Base-by-base conservation (phyloP, 2,888 invertebrate species). In the Peribatodes rhomboidaria region DNA sequence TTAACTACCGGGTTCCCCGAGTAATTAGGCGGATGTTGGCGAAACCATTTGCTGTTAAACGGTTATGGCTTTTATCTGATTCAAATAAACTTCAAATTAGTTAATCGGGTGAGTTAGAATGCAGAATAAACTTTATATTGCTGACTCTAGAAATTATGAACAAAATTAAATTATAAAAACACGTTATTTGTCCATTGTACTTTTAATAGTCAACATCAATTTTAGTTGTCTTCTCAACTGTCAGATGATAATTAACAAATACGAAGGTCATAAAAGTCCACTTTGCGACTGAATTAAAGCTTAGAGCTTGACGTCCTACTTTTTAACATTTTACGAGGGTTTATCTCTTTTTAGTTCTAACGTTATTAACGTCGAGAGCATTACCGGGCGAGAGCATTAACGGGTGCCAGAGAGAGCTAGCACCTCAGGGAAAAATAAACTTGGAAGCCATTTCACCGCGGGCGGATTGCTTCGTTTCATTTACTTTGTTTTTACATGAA, bases 391-490 rank as follows among this genome's bases (percentile, higher is more conserved):
- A 61, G 27, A 18, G 41, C 57, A 16, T 67, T 57, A 69, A 68
- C 68, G 72, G 18, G 47, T 53, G 27, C 53, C 54, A 35, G 54
- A 41, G 58, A 56, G 52, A 54, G 18, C 54, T 54, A 54, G 41
- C 41, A 41, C 46, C 50, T 68, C 67, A 69, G 60, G 61, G 68
- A 53, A 61, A 67, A 61, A 56, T 56, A 65, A 70, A 71, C 74
- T 61, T 61, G 66, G 70, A 69, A 76, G 66, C 73, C 71, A 71
- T 77, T 77, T 74, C 59, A 62, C 63, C 68, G 47, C 63, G 44
- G 67, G 64, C 65, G 63, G 70, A 73, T 72, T 72, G 72, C 66
- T 62, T 44, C 53, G 62, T 62, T 67, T 73, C 61, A 66, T 53
- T 57, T 52, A 50, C 60, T 65, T 50, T 55, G 53, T 58, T 63